Evolutionary conservation across 2,888 invertebrate genomes (phyloP), one percentile per base, ranked within the genome.

Genomic region (Drosophila nr. perissopoda): DNA sequence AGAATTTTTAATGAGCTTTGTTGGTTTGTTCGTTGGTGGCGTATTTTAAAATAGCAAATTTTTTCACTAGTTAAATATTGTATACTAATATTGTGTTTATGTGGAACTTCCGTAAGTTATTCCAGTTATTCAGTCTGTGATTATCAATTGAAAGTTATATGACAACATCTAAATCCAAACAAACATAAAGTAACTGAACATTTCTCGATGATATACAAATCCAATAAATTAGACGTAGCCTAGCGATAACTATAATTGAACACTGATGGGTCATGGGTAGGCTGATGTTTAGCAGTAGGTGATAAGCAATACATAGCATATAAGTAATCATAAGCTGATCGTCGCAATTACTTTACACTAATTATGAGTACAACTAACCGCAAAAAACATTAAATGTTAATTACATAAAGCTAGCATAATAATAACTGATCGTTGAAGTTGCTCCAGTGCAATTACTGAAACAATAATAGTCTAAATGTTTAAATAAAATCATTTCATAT

Each of bases 261-360:
- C 87, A 89, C 89, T 89, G 89, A 77, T 69, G 76, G 74, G 84
- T 81, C 73, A 59, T 76, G 81, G 89, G 85, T 81, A 78, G 89
- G 83, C 85, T 81, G 89, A 82, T 82, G 68, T 89, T 89, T 90
- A 82, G 89, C 89, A 89, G 89, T 87, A 87, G 87, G 87, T 85
- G 51, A 75, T 77, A 81, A 80, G 78, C 60, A 73, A 69, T 80
- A 68, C 33, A 52, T 88, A 87, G 78, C 49, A 31, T 52, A 6
- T 89, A 88, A 78, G 81, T 65, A 80, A 38, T 18, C 1, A 27
- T 82, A 82, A 80, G 73, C 60, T 62, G 56, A 78, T 62, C 36
- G 85, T 89, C 78, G 80, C 87, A 89, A 87, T 83, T 83, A 79
- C 29, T 73, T 34, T 69, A 72, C 60, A 74, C 48, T 82, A 81